phyloP scores from a whole-genome alignment of 2,113 vertebrate genomes.

The Hemicordylus capensis region DNA sequence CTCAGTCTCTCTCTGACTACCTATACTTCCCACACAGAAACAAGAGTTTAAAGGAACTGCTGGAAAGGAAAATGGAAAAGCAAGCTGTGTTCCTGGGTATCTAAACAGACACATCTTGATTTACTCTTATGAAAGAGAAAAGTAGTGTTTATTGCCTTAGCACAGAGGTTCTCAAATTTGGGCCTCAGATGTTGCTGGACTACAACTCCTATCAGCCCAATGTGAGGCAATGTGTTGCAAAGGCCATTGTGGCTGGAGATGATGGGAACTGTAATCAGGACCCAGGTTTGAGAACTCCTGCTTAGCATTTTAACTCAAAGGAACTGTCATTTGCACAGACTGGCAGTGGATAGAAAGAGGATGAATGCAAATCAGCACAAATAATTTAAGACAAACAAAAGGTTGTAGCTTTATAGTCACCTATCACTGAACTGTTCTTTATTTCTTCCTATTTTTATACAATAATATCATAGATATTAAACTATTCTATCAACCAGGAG shows the following conservation, averaged over 20 bases:
- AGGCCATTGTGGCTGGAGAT: too few relatives aligned
- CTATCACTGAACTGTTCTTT: not conserved
- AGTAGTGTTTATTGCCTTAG: constrained; percentile 4
- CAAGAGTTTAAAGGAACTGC: constrained; percentile 76
- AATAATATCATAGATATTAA: constrained; percentile 37
- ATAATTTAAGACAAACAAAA: not conserved
- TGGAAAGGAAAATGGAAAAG: constrained; percentile 81
- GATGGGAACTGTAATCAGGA: too few relatives aligned
- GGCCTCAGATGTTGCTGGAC: too few relatives aligned
- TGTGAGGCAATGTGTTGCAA: too few relatives aligned
- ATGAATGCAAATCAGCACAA: constrained; percentile 38
- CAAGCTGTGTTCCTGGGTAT: constrained; percentile 74
- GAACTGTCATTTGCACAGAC: constrained; percentile 36
- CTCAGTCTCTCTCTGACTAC: constrained; percentile 76
- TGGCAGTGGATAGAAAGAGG: not conserved
- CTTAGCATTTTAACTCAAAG: constrained; percentile 43
- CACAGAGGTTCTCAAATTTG: too few relatives aligned
- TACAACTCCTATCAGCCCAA: too few relatives aligned
- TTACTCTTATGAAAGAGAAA: constrained; percentile 51
- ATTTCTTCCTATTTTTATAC: not conserved
- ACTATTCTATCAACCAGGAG: constrained; percentile 31
- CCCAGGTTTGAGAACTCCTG: too few relatives aligned
- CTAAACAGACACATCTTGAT: constrained; percentile 62
- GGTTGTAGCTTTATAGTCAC: not conserved
- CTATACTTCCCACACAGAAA: constrained; percentile 80